Percentiles rank a stretch among this genome's conserved stretches.
Evolutionary conservation across 1,140 invertebrate species (phyloP).

Genomic region (Macrocentrus cingulum): DNA sequence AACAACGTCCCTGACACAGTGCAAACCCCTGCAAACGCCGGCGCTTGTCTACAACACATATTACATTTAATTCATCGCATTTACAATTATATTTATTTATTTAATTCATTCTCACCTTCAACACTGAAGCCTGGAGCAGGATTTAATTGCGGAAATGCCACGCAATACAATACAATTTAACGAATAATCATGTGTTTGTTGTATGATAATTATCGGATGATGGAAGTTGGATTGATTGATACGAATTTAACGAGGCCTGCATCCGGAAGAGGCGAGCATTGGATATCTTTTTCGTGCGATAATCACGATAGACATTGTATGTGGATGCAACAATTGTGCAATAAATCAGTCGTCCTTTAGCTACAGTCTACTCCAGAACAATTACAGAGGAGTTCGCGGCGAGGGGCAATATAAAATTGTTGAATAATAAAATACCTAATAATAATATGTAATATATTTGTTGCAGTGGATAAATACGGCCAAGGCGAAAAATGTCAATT

Average conservation of each 20-base stretch:
- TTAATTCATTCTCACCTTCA: constrained; percentile 9
- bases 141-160: constrained; percentile 11
- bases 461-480: constrained; percentile 1
- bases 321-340: constrained; percentile 2
- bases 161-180: not conserved
- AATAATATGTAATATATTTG: not conserved
- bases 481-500: constrained; percentile 13
- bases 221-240: constrained; percentile 3
- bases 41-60: constrained; percentile 5
- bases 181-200: not conserved
- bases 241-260: constrained; percentile 23
- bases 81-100: constrained; percentile 1
- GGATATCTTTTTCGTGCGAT: constrained; percentile 11
- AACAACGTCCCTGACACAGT: constrained; percentile 23
- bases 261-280: constrained; percentile 28
- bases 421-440: not conserved
- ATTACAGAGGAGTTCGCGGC: constrained; percentile 2
- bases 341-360: no score
- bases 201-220: constrained; percentile 4
- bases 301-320: not conserved
- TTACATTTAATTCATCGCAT: not conserved
- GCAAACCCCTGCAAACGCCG: constrained; percentile 12
- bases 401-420: not conserved
- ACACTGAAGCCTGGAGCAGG: not conserved
- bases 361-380: not conserved